Conservation (phyloP, 2,888 invertebrate genomes). For the Augochlorella aurata region DNA sequence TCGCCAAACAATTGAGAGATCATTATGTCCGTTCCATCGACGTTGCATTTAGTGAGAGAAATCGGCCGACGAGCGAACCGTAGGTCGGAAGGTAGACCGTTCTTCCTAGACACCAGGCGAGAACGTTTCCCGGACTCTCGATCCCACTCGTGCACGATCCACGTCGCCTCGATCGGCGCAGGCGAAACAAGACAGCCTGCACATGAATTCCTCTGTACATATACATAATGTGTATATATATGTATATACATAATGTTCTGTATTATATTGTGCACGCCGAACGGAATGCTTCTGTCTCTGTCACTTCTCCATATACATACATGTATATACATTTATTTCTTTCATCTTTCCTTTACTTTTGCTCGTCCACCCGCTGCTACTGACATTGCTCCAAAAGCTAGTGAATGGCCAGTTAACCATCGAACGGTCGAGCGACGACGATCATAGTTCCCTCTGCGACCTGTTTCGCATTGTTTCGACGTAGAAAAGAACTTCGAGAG, state of each 20-base stretch:
- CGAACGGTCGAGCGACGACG: slow-evolving; percentile 20
- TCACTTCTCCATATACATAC: slow-evolving; percentile 30
- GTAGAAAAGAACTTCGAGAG: not conserved
- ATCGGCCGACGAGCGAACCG: not conserved
- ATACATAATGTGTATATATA: slow-evolving; percentile 24
- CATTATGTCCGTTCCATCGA: not conserved
- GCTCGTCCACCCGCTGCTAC: slow-evolving; percentile 63
- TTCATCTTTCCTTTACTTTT: slow-evolving; percentile 64
- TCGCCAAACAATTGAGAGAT: not conserved
- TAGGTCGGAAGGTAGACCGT: slow-evolving; percentile 3
- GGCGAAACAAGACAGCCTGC: slow-evolving; percentile 44
- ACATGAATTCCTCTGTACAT: not conserved
- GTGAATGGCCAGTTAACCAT: slow-evolving; percentile 66
- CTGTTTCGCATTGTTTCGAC: not conserved
- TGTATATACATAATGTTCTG: slow-evolving; percentile 21
- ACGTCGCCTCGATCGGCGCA: slow-evolving; percentile 17
- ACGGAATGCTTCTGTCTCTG: slow-evolving; percentile 51
- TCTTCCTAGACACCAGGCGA: not conserved
- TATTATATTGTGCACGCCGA: slow-evolving; percentile 53
- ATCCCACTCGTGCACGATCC: slow-evolving; percentile 31
- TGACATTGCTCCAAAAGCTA: slow-evolving; percentile 54
- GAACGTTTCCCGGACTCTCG: slow-evolving; percentile 34
- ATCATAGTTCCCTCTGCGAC: not conserved
- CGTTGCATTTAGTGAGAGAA: not conserved
- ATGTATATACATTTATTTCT: slow-evolving; percentile 25